Base-by-base conservation (phyloP, 2,888 invertebrate species). In the Tupiocoris notatus region DNA sequence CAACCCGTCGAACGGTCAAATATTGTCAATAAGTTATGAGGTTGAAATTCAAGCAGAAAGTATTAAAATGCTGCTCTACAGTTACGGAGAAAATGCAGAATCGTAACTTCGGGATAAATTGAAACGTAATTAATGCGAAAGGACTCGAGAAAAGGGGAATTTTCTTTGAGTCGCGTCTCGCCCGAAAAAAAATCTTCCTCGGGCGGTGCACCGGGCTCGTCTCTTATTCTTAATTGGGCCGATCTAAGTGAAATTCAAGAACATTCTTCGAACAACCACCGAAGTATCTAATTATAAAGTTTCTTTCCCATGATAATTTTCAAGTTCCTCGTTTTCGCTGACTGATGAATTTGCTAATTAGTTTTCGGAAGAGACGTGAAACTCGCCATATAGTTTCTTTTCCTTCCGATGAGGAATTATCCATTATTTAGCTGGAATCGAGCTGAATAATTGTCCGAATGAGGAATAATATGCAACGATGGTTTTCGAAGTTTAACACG, bases 231-330 rank as follows among this genome's bases (percentile, higher is more conserved):
- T 39, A 65, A 65, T 39, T 65, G 65, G 65, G 39, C 23, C 65
- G 25, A 1, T 65, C 20, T 18, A 65, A 65, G 65, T 39, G 39
- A 65, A 65, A 65, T 65, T 65, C 39, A 39, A 65, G 65, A 65
- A 25, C 65, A 65, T 65, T 65, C 65, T 39, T 25, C 24, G 39
- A 39, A 39, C 39, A 39, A 65, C 65, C 65, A 65, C 65, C 25
- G 39, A 65, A 24, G 39, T 24, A 24, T 18, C 65, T 65, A 65
- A 65, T 65, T 65, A 65, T 65, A 65, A 65, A 65, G 65, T 65
- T 65, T 39, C 65, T 65, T 65, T 65, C 17, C 1, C 20, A 65
- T 2, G 65, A 65, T 65, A 65, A 65, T 65, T 39, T 65, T 18
- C 25, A 65, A 65, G 65, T 65, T 65, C 20, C 25, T 39, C 25